Base-by-base conservation (phyloP, 2,113 vertebrate species). In the Peromyscus polionotus region DNA sequence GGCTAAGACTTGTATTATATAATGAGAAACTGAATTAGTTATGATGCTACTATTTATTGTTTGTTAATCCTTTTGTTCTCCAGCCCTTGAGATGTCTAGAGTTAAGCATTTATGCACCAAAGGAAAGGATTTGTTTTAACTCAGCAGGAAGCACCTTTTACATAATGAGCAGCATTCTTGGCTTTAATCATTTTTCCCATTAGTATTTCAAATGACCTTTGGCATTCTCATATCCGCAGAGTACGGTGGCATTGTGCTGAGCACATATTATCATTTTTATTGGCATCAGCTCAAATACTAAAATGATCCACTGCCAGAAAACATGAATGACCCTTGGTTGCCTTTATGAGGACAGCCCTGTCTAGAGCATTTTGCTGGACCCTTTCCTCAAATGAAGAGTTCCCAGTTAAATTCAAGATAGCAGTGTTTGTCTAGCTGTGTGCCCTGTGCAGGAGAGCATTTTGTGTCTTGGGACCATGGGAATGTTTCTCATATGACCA, bases 131-230 rank as follows among this genome's bases (percentile, higher is more conserved):
- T 93, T 95, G 89, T 91, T 73, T 54, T 86, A 96, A 97, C 97
- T 98, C 93, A 98, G 94, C 94, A 97, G 97, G 97, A 98, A 98
- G 85, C 88, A 91, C 93, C 97, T 92, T 98, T 98, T 98, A 98
- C 85, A 77, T 97, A 97, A 94, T 96, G 92, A 98, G 86, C 93
- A 88, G 77, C 90, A 97, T 97, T 84, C 97, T 97, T 92, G 97
- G 96, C 95, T 96, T 97, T 93, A 95, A 96, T 98, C 98, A 98
- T 97, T 97, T 98, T 98, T 98, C 97, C 93, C 98, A 97, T 98
- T 98, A 98, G 97, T 96, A 98, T 98, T 99, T 98, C 94, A 97
- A 97, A 68, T 95, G 98, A 97, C 97, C 98, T 98, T 98, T 98
- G 97, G 24, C 97, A 90, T 90, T 96, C 94, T n/a, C 97, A 97